Evolutionary conservation across 2,888 invertebrate species (phyloP).

Genomic region (Criorhina ranunculi): DNA sequence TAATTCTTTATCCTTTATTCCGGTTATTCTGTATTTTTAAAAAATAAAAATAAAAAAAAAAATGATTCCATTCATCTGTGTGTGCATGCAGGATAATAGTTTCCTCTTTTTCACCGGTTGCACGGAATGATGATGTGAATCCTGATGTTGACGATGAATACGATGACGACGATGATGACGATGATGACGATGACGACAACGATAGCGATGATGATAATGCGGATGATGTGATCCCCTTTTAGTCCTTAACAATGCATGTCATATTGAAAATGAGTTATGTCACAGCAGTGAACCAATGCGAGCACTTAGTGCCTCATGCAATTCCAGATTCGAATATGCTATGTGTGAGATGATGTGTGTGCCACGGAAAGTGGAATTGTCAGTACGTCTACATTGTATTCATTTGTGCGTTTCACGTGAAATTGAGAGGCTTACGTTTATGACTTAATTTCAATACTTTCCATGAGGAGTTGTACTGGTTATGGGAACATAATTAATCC

Average conservation of each 20-base stretch:
- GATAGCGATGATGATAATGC: slow-evolving; percentile 58
- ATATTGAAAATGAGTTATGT: slow-evolving; percentile 76
- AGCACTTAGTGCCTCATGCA: slow-evolving; percentile 74
- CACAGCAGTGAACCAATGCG: slow-evolving; percentile 73
- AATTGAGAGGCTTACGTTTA: too few relatives aligned
- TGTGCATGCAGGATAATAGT: slow-evolving; percentile 52
- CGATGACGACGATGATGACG: slow-evolving; percentile 4
- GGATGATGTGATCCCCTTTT: slow-evolving; percentile 71
- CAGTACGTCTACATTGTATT: too few relatives aligned
- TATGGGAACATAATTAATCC: too few relatives aligned
- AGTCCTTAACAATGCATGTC: slow-evolving; percentile 74
- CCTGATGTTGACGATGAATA: slow-evolving; percentile 46
- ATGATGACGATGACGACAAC: slow-evolving; percentile 17
- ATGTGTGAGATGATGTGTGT: slow-evolving; percentile 22
- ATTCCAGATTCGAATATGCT: slow-evolving; percentile 41
- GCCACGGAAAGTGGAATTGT: slow-evolving; percentile 17
- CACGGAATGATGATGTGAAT: slow-evolving; percentile 71
- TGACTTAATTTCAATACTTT: too few relatives aligned
- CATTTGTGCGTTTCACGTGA: too few relatives aligned
- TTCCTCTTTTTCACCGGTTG: slow-evolving; percentile 65
- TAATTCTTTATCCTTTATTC: slow-evolving; percentile 76
- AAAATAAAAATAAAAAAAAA: neutral
- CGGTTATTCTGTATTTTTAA: slow-evolving; percentile 60
- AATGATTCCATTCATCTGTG: slow-evolving; percentile 43
- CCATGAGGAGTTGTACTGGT: too few relatives aligned